phyloP scores from a whole-genome alignment of 2,797 vertebrate species.

The Bufotes viridis region DNA sequence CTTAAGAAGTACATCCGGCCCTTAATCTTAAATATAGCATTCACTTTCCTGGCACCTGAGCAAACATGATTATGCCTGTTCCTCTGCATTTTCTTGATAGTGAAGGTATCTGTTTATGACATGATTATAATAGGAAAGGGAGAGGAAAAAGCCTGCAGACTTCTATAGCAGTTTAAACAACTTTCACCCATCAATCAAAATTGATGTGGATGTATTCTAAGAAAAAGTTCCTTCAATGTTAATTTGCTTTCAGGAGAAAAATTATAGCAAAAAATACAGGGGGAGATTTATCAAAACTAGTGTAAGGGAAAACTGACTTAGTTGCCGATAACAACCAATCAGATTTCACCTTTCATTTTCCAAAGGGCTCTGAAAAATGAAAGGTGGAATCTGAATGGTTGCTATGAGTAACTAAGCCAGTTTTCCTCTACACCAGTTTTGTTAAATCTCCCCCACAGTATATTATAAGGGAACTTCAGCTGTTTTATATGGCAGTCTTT shows the following conservation, averaged over 20 bases:
- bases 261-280: too few relatives aligned
- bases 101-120: slow-evolving; percentile 50
- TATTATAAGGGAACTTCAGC: too few relatives aligned
- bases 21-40: not conserved
- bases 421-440: too few relatives aligned
- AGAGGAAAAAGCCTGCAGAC: slow-evolving; percentile 47
- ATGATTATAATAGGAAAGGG: slow-evolving; percentile 49
- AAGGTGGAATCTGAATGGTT: too few relatives aligned
- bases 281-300: too few relatives aligned
- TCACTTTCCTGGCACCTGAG: slow-evolving; percentile 40
- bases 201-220: slow-evolving; percentile 27
- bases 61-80: slow-evolving; percentile 27
- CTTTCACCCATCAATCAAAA: slow-evolving; percentile 55
- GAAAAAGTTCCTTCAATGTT: slow-evolving; percentile 11
- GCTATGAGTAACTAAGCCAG: too few relatives aligned
- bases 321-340: too few relatives aligned
- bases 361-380: too few relatives aligned
- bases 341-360: too few relatives aligned
- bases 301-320: too few relatives aligned
- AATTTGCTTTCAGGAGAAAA: slow-evolving; percentile 14
- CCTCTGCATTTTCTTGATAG: slow-evolving; percentile 31
- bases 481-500: too few relatives aligned
- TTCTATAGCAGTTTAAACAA: slow-evolving; percentile 46
- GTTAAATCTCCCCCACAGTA: too few relatives aligned
- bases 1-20: not conserved